These are phyloP conservation scores for Lasioglossum villosulum DNA, from an alignment of 2,888 invertebrate genomes.

Conservation along the genomic window DNA sequence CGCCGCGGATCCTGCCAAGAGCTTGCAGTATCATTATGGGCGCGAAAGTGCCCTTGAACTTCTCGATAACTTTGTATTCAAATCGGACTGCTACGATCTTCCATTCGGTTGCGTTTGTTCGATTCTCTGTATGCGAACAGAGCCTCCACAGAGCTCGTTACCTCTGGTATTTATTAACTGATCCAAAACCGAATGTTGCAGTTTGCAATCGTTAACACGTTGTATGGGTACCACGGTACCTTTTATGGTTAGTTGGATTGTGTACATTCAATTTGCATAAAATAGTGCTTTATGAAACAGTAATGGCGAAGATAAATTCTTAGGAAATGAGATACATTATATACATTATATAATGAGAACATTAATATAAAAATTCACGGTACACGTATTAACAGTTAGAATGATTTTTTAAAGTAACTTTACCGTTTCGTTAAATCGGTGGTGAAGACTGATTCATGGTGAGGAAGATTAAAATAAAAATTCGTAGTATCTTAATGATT, in stretches of 20 bases:
- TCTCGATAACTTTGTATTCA: background rate
- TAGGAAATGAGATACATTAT: too few species aligned
- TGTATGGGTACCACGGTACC: background rate
- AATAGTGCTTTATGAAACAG: background rate
- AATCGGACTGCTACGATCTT: background rate
- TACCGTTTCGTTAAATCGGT: too few species aligned
- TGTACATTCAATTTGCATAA: background rate
- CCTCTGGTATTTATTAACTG: background rate
- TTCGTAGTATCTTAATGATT: too few species aligned
- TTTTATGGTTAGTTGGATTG: background rate
- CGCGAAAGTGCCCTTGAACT: background rate
- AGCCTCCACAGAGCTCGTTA: background rate
- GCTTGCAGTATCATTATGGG: background rate
- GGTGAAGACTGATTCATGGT: too few species aligned
- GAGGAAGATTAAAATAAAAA: too few species aligned
- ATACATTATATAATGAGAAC: too few species aligned
- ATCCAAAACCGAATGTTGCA: background rate
- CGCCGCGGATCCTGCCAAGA: slow-evolving; percentile 1
- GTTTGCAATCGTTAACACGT: background rate
- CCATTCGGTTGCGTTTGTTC: slow-evolving; percentile 1
- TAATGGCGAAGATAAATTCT: background rate
- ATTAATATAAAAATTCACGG: too few species aligned
- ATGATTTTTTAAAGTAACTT: too few species aligned
- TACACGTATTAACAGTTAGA: too few species aligned
- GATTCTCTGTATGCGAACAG: background rate